A percentile compares a stretch with the other conserved stretches of the same genome.
phyloP scores from a whole-genome alignment of 2,888 invertebrate genomes.

The Cryptocephalus moraei region DNA sequence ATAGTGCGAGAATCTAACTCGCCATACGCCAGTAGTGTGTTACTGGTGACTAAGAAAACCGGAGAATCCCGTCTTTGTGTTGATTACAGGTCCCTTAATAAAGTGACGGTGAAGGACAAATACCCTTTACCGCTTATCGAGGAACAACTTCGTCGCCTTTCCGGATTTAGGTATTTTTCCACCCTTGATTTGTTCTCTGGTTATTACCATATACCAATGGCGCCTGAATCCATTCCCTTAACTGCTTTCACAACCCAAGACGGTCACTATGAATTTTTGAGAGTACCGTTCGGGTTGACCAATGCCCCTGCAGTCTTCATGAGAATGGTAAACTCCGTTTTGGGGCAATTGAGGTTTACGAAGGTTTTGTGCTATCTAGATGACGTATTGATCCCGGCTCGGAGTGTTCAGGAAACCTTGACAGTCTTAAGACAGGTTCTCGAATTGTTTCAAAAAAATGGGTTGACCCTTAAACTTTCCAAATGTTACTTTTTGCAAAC shows the following conservation, averaged over 20 bases:
- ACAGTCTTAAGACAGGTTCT: neutral
- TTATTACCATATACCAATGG: neutral
- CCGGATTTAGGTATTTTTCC: neutral
- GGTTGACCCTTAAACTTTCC: neutral
- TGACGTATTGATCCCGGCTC: neutral
- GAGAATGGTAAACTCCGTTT: neutral
- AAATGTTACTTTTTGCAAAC: slow-evolving; percentile 1
- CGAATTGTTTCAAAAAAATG: neutral
- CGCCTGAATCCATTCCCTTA: neutral
- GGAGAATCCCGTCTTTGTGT: neutral
- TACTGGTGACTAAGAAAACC: neutral
- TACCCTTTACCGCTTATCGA: neutral
- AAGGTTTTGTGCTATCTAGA: neutral
- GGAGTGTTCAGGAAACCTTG: neutral
- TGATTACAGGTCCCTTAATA: neutral
- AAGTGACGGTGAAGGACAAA: neutral
- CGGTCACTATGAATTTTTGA: slow-evolving; percentile 22
- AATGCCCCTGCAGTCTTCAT: slow-evolving; percentile 20
- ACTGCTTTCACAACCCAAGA: neutral
- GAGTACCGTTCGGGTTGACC: slow-evolving; percentile 25
- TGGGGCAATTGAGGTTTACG: neutral
- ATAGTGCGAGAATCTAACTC: neutral
- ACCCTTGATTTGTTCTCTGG: neutral
- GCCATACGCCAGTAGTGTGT: neutral
- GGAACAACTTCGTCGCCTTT: neutral